Base-by-base conservation (phyloP, 35 echinoderm and acorn worm genomes). In the Acanthaster planci region DNA sequence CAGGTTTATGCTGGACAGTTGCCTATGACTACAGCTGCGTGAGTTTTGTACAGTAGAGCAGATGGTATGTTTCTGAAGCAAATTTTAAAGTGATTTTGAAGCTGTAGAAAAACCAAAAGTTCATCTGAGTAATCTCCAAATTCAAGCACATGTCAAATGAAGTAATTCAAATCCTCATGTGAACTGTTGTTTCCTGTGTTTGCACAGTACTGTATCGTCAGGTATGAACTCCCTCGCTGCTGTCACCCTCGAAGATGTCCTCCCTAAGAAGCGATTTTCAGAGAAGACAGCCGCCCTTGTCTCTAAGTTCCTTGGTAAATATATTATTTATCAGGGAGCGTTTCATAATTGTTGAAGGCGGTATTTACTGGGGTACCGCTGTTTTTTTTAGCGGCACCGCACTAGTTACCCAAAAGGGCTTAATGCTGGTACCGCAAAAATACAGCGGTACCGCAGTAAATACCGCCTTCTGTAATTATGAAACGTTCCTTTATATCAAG, bases 161-260 rank as follows among this genome's bases (percentile, higher is more conserved):
- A 81, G 7, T 52, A 36, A 55, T 32, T 34, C n/a, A 40, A 32
- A 84, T 37, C 22, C 17, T 82, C 10, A 0, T 76, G 35, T 22
- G 31, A 77, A 35, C 0, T 39, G 7, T 78, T 55, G n/a, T 72
- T 59, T 60, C 44, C 39, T 39, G 18, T 47, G 12, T 6, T 47
- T 12, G 4, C 57, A 2, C 77, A 93, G 92, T 64, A 93, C 92
- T 15, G 82, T 93, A 22, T 93, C 92, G 6, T 93, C 92, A 21
- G 92, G 92, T 2, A 42, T 93, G n/a, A 93, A 93, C 60, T 84
- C 86, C 30, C 77, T 93, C 18, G 92, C 92, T 17, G 92, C 92
- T 21, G 86, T 93, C 8, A 89, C 87, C 34, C 75, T 89, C 17
- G 86, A 88, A 76, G 92, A 93, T 31, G 76, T 93, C 51, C 77